Evolutionary conservation across 2,113 vertebrate species (phyloP), one percentile per base, ranked within the genome.

Genomic region (Neoarius graeffei): DNA sequence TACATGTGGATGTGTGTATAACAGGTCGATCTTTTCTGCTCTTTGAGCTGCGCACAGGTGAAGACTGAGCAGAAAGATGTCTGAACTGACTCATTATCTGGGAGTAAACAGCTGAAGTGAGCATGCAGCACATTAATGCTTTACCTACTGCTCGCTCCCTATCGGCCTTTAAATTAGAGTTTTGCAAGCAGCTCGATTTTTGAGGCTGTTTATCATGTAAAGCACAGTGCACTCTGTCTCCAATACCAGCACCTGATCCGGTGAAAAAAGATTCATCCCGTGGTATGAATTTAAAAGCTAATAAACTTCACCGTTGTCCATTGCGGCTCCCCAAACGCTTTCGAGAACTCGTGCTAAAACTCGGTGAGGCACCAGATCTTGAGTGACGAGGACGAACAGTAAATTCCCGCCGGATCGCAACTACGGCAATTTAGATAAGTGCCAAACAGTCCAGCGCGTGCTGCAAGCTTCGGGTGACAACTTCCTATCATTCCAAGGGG

Each of bases 221-320:
- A 84, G 81, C 83, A 88, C 86, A 84, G 85, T 80, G 88, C 59
- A 66, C 80, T 89, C 86, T n/a, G 88, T 89, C 77, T 88, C 59
- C 67, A 60, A 86, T 79, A 73, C 77, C 48, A 10, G 79, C 6
- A 42, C 85, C 62, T 87, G 74, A 84, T 80, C 60, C 81, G 30
- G 20, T 66, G 57, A 85, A 82, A 88, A 82, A 88, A 64, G 83
- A 86, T 42, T 42, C 42, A 42, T 42, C 42, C 60, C 48, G 19
- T 73, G 85, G 85, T 86, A 88, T 60, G 54, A 86, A 88, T 88
- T 89, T 89, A 89, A 88, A 87, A 91, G 77, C 86, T 91, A 87
- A 90, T 89, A 87, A 85, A 87, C 83, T 83, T 64, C 25, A 10
- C 76, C 1, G 27, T 35, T 87, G 77, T 89, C 88, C 80, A 27